Evolutionary conservation across 2,797 vertebrate species (phyloP).

Genomic region (Protonibea diacanthus): DNA sequence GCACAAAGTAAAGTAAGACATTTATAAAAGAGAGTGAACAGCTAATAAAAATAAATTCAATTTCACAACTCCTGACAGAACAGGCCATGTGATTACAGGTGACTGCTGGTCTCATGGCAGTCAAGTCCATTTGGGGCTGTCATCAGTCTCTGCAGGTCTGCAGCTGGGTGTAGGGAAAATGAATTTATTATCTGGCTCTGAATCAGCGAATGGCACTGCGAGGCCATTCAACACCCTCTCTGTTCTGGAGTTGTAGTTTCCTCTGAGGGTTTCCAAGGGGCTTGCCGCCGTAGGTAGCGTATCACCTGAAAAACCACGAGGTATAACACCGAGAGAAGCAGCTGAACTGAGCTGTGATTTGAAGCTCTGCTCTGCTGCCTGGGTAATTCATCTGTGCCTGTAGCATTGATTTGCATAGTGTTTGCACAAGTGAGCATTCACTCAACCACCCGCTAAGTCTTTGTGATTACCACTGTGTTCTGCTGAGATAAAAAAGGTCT

Average conservation of each 20-base stretch:
- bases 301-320: conserved; percentile 13
- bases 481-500: conserved; percentile 65
- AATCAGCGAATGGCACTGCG: conserved; percentile 18
- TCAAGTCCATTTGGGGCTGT: conserved; percentile 61
- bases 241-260: conserved; percentile 2
- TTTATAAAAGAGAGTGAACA: neutral
- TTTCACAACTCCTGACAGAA: conserved; percentile 60
- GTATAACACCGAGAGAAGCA: neutral
- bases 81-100: conserved; percentile 57
- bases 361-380: conserved; percentile 33
- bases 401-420: conserved; percentile 62
- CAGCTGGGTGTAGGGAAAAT: conserved; percentile 61
- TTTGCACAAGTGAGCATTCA: conserved; percentile 64
- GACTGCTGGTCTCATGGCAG: conserved; percentile 62
- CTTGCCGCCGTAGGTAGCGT: neutral
- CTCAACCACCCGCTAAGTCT: conserved; percentile 74
- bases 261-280: neutral
- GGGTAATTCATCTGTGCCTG: conserved; percentile 54
- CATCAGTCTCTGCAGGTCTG: conserved; percentile 49
- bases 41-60: conserved; percentile 55
- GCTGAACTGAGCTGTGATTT: conserved; percentile 22
- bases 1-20: neutral
- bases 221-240: conserved; percentile 4
- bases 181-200: conserved; percentile 58
- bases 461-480: conserved; percentile 72